Conservation (phyloP, 2,797 vertebrate genomes). For the Microctenopoma stevenorrisi region DNA sequence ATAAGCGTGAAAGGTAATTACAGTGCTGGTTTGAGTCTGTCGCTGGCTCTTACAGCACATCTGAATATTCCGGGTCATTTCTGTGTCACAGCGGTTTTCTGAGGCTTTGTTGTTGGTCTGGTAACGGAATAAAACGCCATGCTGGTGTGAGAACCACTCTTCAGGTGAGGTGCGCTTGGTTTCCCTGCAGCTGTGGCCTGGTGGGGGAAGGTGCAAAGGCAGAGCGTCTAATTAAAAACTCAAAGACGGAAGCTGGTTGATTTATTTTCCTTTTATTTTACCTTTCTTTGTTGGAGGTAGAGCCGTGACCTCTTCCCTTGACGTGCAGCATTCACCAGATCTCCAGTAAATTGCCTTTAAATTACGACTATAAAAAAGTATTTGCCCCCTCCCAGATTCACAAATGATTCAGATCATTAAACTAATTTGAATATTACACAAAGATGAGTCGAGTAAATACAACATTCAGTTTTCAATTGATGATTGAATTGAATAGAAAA, state of each 20-base stretch:
- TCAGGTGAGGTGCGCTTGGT: constrained; percentile 55
- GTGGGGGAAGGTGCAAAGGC: constrained; percentile 26
- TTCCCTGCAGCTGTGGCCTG: constrained; percentile 38
- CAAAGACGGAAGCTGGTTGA: constrained; percentile 23
- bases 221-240: constrained; percentile 47
- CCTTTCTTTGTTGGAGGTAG: constrained; percentile 34
- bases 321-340: constrained; percentile 39
- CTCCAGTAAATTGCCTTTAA: constrained; percentile 56
- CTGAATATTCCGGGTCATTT: constrained; percentile 66
- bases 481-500: no score
- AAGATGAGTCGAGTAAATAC: no score
- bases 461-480: no score
- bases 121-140: constrained; percentile 53
- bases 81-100: constrained; percentile 56
- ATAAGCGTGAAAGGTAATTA: constrained; percentile 68
- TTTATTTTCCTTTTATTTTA: neutral
- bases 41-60: constrained; percentile 34
- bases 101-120: constrained; percentile 46
- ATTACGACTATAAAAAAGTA: constrained; percentile 39
- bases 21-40: constrained; percentile 41
- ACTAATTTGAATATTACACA: no score
- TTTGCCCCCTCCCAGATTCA: constrained; percentile 30
- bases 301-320: constrained; percentile 42
- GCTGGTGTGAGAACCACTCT: constrained; percentile 36
- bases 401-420: no score